Evolutionary conservation across 2,888 invertebrate genomes (phyloP), one percentile per base, ranked within the genome.

Genomic region (Himalopsyche japonica): DNA sequence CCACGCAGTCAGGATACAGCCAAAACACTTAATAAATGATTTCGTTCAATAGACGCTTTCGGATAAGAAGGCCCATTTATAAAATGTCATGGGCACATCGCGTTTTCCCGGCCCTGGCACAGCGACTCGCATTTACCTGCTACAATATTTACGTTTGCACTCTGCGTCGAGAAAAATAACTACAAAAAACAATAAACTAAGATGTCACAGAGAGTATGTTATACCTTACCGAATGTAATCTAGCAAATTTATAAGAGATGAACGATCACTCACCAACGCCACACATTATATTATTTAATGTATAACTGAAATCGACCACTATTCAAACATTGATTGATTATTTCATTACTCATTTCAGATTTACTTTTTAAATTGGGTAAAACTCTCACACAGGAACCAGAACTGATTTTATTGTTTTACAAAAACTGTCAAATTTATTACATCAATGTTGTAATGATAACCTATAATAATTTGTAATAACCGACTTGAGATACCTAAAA

Each of bases 1-100:
- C 76, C 76, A 57, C 76, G 80, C 83, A 79, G 80, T 77, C 83
- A 76, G 76, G 83, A 80, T 80, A 83, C 85, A 82, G 82, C 80
- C 81, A 79, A 83, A 82, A 84, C 82, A 86, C 80, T 82, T 85
- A 80, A 86, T 85, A 83, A 86, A 86, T 86, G 86, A 85, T 84
- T 82, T 79, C 85, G 85, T 85, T 86, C 86, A 82, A 86, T 85
- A 85, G 85, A 76, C 82, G 86, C 86, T 86, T 86, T 86, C 84
- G 82, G 84, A 82, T 85, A 82, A 86, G 85, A 85, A 85, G 83
- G 47, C 79, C 84, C 49, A 86, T 86, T 86, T 85, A 85, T 86
- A 82, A 84, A 80, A 81, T 84, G 86, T 86, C 86, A 84, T 78
- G 76, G 47, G 79, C 84, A 84, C 78, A 76, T 80, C 82, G 57